Conservation (phyloP, 2,113 vertebrate genomes). For the Polyodon spathula region DNA sequence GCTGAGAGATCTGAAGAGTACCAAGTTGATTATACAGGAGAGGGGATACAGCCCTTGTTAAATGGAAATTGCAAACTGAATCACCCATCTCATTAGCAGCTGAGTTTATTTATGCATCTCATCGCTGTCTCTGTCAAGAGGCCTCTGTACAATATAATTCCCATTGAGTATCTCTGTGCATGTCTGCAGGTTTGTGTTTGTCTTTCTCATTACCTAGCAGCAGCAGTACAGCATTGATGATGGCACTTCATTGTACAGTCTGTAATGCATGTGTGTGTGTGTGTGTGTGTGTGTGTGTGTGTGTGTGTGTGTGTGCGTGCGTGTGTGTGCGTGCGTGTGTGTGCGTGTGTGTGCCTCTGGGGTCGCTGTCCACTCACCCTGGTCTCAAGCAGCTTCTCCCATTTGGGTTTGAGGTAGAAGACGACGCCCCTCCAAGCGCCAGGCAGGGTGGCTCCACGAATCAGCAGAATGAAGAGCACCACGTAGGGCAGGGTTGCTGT, state of each 20-base stretch:
- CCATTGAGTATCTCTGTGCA: too few species aligned
- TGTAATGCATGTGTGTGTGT: neutral
- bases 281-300: neutral
- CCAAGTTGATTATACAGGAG: conserved; percentile 14
- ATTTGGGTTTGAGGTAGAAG: conserved; percentile 83
- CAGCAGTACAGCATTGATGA: too few species aligned
- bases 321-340: neutral
- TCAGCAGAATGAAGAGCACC: conserved; percentile 71
- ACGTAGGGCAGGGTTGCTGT: conserved; percentile 80
- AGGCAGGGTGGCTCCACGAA: conserved; percentile 75
- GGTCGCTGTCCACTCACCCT: conserved; percentile 52
- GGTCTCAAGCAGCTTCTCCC: conserved; percentile 75
- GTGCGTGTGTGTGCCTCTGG: neutral
- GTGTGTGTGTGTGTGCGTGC: neutral
- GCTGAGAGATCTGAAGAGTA: conserved; percentile 50
- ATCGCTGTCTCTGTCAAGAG: conserved; percentile 44
- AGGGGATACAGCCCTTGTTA: conserved; percentile 45
- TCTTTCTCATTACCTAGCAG: too few species aligned
- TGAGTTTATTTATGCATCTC: conserved; percentile 64
- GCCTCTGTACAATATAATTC: too few species aligned
- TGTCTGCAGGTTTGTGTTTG: too few species aligned
- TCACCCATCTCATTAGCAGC: conserved; percentile 66
- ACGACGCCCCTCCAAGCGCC: conserved; percentile 80
- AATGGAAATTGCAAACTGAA: conserved; percentile 55
- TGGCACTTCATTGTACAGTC: too few species aligned